Evolutionary conservation across 2,888 invertebrate genomes (phyloP), one percentile per base, ranked within the genome.

Genomic region (Agrilus cyanescens): DNA sequence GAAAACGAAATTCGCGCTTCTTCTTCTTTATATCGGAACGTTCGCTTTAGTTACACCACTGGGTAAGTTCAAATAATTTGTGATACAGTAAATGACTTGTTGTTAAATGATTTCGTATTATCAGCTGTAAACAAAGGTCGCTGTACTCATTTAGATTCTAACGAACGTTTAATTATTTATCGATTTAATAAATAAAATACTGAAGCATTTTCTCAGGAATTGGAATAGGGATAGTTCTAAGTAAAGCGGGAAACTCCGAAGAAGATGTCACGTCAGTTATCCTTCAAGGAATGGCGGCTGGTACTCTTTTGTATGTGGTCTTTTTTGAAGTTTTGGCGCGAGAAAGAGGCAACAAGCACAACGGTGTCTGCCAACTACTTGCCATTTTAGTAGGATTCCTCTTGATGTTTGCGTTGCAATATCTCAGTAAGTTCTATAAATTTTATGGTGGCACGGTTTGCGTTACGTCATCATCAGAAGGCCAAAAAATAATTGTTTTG

Each of bases 261-360:
- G 60, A 61, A 38, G 62, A 66, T 41, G 63, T 72, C 0, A 67
- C 70, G 0, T 71, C 73, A 5, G 70, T 74, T 4, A 69, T 75
- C 14, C 65, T 77, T 2, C 82, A 85, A 62, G 83, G 82, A 5
- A 73, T 85, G 68, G 85, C 85, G 0, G 80, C 82, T 38, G 86
- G 86, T 5, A 86, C 86, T 0, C 73, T 86, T 39, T 66, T 86
- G 12, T 86, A 85, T 66, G 82, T 87, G 12, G 84, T 85, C 2
- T 84, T 85, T 66, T 85, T 86, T 65, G 86, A 86, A 65, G 79
- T 86, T n/a, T 68, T 86, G 12, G 80, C 82, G 5, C 71, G 83
- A 46, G 85, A 85, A 54, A 68, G 73, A 16, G 69, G 70, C 46
- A 76, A 75, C 56, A 66, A 67, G 31, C 74, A 74, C 53, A 72